Base-by-base conservation (phyloP, 1,140 invertebrate species). In the Lepidurus packardi region DNA sequence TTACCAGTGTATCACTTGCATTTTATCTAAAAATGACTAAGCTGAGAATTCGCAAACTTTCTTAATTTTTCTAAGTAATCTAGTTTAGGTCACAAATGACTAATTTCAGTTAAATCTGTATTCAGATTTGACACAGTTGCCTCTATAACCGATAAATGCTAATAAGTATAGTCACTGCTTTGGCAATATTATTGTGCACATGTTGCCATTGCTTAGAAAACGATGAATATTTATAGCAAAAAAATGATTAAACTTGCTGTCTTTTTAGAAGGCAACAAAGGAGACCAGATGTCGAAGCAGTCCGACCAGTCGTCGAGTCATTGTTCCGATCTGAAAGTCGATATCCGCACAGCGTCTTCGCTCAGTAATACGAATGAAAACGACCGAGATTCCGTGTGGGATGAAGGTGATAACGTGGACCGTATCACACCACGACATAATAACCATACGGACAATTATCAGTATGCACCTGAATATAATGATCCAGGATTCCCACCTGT, bases 271-370 rank as follows among this genome's bases (percentile, higher is more conserved):
- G 11, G 87, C 24, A 89, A 90, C 47, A 80, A 80, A 81, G 89
- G 90, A 24, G 92, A 92, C 82, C 93, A 94, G 85, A 89, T 92
- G 83, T 93, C 91, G 82, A 93, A 93, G 81, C 93, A 94, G 82
- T 93, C 92, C 74, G 94, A 96, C 82, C 88, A 92, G 80, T 94
- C 92, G 82, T 96, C 94, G 75, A 85, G 84, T 25, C 94, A 95
- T 83, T 91, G 96, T 81, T 95, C 93, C 80, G 94, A 96, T 85
- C 86, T 96, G 82, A 97, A 96, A 86, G 88, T 93, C 74, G 94
- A 97, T 85, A 88, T 95, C 77, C 87, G 94, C 80, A 92, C 94
- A 65, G 93, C 93, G 79, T 93, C 91, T 77, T 95, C 90, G 78
- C 88, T 92, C 80, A 91, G 90, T 81, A 91, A 91, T 82, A 89